Evolutionary conservation across 1,140 invertebrate species (phyloP).

Genomic region (roundworm (Caenorhabditis elegans)): DNA sequence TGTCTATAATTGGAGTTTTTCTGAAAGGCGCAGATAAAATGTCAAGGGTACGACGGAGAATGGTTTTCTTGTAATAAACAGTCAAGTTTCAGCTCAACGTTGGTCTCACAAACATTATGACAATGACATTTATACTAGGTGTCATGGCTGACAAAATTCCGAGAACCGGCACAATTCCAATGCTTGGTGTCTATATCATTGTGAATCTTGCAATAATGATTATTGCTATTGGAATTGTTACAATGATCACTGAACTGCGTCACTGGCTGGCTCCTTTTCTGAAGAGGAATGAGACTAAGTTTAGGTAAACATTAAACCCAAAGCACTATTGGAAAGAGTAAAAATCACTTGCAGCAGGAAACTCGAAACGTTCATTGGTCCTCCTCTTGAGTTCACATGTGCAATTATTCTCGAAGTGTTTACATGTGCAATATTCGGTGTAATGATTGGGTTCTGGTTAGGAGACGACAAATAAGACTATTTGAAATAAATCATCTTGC

Average conservation of each 20-base stretch:
- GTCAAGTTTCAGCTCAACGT: not conserved
- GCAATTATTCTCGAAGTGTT: not conserved
- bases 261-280: not conserved
- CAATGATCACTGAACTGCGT: not conserved
- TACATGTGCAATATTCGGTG: not conserved
- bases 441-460: conserved; percentile 1
- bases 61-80: no score
- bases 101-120: not conserved
- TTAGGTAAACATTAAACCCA: not conserved
- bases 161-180: not conserved
- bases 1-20: not conserved
- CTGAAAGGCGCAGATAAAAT: not conserved
- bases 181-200: not conserved
- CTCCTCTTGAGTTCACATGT: not conserved
- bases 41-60: not conserved
- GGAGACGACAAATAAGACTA: no score
- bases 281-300: not conserved
- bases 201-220: not conserved
- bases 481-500: no score
- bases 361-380: not conserved
- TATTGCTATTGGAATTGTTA: not conserved
- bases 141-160: no score
- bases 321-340: not conserved
- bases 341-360: not conserved
- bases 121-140: not conserved